Evolutionary conservation across 2,797 vertebrate species (phyloP), one percentile per base, ranked within the genome.

Genomic region (Chelonia mydas): DNA sequence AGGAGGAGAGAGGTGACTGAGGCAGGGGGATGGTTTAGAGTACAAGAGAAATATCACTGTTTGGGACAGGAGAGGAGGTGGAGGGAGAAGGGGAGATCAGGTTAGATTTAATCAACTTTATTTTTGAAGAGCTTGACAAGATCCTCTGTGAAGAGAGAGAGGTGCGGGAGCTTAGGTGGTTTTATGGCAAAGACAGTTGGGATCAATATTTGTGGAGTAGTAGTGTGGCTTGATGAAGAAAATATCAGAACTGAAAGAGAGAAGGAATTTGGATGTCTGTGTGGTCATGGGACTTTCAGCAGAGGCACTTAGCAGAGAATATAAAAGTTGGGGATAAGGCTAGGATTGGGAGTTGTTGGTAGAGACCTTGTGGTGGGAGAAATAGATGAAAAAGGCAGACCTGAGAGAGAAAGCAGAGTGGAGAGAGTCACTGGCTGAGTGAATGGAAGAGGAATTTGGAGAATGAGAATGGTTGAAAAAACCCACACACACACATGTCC

Each of bases 361-460:
- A 45, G 72, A 74, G n/a, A 74, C 19, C 23, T 82, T 17, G 51
- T 74, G 4, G 11, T 45, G 55, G 21, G 10, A 84, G 51, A 28
- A 95, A 57, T 15, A 82, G 92, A 57, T 80, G 17, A 78, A 92
- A 54, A 6, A 92, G 81, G 10, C 1, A 84, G 11, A 45, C 57
- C 49, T 53, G 8, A 68, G 31, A 51, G 55, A 74, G 33, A 65
- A 19, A n/a, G 10, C 3, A 91, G 68, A 87, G 45, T 84, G 23
- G 55, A 83, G 78, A 6, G 28, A 87, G 8, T 25, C 88, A 74
- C 72, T 41, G 37, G 37, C 9, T 83, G 87, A 68, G 6, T 90
- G 45, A 77, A 54, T 4, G 19, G 77, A 11, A 0, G 0, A 92
- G 41, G 2, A 45, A 3, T 68, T 41, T 41, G 41, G 41, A 41